Base-by-base conservation (phyloP, 1,140 invertebrate species). In the Drosophila auraria region DNA sequence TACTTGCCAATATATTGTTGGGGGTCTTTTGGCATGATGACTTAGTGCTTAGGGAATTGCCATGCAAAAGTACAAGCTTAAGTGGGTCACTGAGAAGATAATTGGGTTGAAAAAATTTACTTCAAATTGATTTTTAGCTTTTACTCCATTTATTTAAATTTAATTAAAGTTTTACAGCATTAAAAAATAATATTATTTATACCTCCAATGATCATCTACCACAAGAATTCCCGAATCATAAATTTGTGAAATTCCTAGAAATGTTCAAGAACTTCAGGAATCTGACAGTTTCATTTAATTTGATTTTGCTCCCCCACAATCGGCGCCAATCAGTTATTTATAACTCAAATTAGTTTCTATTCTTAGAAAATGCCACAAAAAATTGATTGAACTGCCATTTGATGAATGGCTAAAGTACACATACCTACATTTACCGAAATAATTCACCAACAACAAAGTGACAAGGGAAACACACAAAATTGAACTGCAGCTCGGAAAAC, bases 361-460 rank as follows among this genome's bases (percentile, higher is more conserved):
- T 14, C 20, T 4, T 42, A 27, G 33, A 66, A 50, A 77, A 77
- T 77, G 72, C 40, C 72, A 77, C 42, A 33, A 54, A 47, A 40
- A 45, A 65, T 45, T 77, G 74, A 77, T 77, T 77, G 72, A 77
- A 77, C 60, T 72, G 54, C 68, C 54, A 72, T 73, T 73, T 53
- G 62, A 69, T 69, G 66, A 56, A 25, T 56, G 20, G 14, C 33
- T 56, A 33, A n/a, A 15, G 54, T 6, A 56, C 23, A 42, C 8
- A 49, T 33, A 6, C 25, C 33, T 42, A 33, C 17, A 56, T 56
- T 56, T 40, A 40, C 54, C 33, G 20, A 60, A 72, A 72, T 53
- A 42, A 42, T 60, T 20, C 51, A 20, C 20, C 20, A 49, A 8
- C 44, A 14, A 33, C 38, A 56, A 73, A 63, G 72, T 66, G 73